Conservation (phyloP, 2,797 vertebrate species). For the Myotis findleyi region DNA sequence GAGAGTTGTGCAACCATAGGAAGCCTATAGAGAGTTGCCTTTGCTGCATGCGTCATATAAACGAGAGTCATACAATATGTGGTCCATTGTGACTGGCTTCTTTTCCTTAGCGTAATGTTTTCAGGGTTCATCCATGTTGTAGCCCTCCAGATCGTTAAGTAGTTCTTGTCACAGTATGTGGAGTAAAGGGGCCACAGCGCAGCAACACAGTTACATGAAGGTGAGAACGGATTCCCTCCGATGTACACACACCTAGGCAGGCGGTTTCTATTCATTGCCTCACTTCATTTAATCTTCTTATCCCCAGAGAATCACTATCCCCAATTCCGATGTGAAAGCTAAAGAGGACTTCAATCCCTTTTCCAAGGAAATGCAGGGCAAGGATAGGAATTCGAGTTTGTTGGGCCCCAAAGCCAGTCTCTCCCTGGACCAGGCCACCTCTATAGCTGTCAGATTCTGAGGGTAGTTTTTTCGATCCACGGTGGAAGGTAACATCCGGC, state of each 20-base stretch:
- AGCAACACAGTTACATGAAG: neutral
- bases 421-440: neutral
- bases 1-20: neutral
- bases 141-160: neutral
- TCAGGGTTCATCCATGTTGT: neutral
- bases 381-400: neutral
- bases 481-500: neutral
- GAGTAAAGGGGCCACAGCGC: neutral
- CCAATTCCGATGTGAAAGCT: neutral
- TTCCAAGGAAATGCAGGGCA: neutral
- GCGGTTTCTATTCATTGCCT: neutral
- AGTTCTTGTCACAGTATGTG: neutral
- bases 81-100: neutral
- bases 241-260: fast-evolving
- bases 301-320: neutral
- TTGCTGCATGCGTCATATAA: neutral
- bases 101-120: neutral
- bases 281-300: neutral
- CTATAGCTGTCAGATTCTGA: neutral
- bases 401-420: neutral
- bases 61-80: neutral
- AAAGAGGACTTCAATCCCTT: neutral
- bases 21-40: neutral
- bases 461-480: neutral
- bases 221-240: neutral